These are phyloP conservation scores for Benthosema pterotum DNA, from an alignment of 2,797 vertebrate genomes.

Conservation along the genomic window DNA sequence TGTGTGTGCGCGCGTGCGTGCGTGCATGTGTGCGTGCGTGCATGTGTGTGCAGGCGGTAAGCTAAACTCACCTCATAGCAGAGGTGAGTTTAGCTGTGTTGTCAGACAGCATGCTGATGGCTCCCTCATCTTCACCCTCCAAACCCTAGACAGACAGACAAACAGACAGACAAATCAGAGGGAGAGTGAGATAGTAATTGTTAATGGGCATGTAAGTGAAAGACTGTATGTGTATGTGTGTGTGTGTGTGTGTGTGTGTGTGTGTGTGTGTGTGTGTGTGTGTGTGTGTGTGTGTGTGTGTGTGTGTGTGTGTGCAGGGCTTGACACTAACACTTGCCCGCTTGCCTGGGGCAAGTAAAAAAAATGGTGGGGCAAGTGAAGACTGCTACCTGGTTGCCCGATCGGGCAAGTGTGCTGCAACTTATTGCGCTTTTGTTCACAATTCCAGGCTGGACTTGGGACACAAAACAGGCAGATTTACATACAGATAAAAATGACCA, in stretches of 20 bases:
- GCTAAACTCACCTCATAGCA: slow-evolving; percentile 90
- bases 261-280: neutral
- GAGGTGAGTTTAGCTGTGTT: slow-evolving; percentile 98
- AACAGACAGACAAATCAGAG: slow-evolving; percentile 9
- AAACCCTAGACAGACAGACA: slow-evolving; percentile 74
- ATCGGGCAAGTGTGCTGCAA: too few species aligned
- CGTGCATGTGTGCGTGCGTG: slow-evolving; percentile 22
- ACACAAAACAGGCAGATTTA: too few species aligned
- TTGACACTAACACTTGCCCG: too few species aligned
- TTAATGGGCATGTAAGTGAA: neutral
- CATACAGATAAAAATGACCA: too few species aligned
- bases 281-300: neutral
- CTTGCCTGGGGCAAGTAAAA: too few species aligned
- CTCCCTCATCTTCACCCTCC: slow-evolving; percentile 97
- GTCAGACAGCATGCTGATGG: slow-evolving; percentile 98
- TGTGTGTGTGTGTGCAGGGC: neutral
- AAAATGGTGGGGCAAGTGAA: too few species aligned
- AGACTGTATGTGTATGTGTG: neutral
- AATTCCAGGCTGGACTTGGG: too few species aligned
- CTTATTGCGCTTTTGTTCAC: too few species aligned
- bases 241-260: neutral
- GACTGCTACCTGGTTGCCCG: too few species aligned
- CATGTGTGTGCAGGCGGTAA: too few species aligned
- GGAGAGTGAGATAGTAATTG: neutral
- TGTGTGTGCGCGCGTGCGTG: too few species aligned